Evolutionary conservation across 2,888 invertebrate genomes (phyloP).

Genomic region (Autographa pulchrina): DNA sequence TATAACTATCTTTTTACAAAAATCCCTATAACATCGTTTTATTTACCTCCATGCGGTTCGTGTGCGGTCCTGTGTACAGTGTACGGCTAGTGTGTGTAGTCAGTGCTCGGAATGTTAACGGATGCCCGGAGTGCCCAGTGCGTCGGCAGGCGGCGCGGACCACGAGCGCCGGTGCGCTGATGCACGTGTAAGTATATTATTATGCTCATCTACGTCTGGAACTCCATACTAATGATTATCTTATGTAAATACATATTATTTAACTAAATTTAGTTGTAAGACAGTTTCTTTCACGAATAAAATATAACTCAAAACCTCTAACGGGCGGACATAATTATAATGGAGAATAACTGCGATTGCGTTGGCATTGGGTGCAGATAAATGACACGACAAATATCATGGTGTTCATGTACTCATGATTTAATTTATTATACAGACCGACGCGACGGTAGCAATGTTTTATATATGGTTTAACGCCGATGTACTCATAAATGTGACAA

Average conservation of each 20-base stretch:
- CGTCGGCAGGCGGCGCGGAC: constrained; percentile 28
- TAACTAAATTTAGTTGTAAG: not conserved
- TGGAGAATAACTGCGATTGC: too few relatives aligned
- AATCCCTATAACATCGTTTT: constrained; percentile 87
- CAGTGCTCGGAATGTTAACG: constrained; percentile 46
- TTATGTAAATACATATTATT: constrained; percentile 13
- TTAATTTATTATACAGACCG: too few relatives aligned
- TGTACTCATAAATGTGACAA: too few relatives aligned
- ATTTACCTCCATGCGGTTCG: constrained; percentile 76
- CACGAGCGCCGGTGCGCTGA: constrained; percentile 13
- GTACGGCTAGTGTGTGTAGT: constrained; percentile 54
- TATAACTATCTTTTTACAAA: constrained; percentile 90
- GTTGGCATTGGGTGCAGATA: too few relatives aligned
- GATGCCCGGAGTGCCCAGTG: constrained; percentile 41
- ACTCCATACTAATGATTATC: constrained; percentile 14
- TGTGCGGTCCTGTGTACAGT: constrained; percentile 53
- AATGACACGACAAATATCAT: too few relatives aligned
- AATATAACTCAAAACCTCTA: constrained; percentile 11
- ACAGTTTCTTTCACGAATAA: not conserved
- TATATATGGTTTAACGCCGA: too few relatives aligned
- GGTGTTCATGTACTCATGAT: too few relatives aligned
- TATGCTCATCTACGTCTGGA: constrained; percentile 33
- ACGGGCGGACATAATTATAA: too few relatives aligned
- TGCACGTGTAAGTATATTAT: constrained; percentile 46
- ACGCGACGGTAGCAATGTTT: too few relatives aligned